phyloP scores from a whole-genome alignment of 2,797 vertebrate genomes.

The Rhabdophis nuchalis region DNA sequence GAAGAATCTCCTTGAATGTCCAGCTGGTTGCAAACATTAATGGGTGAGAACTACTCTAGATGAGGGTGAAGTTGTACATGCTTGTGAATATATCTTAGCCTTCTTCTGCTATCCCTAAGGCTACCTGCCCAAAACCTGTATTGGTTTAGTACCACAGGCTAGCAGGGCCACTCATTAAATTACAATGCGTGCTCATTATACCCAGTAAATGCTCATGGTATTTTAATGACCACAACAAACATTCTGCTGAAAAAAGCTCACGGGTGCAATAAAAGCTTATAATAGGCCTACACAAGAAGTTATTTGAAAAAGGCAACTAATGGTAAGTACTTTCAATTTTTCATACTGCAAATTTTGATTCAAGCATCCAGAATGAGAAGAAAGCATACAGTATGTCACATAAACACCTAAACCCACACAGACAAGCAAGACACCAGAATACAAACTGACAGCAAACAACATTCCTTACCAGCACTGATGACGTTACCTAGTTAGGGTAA shows the following conservation, averaged over 20 bases:
- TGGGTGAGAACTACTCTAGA: background rate
- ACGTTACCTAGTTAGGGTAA: no score
- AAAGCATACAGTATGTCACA: background rate
- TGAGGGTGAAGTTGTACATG: background rate
- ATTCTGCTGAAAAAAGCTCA: slow-evolving; percentile 35
- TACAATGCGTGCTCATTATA: slow-evolving; percentile 43
- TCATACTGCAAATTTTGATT: background rate
- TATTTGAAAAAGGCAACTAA: background rate
- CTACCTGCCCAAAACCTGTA: background rate
- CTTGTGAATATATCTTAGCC: slow-evolving; percentile 1
- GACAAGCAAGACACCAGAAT: no score
- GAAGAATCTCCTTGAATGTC: background rate
- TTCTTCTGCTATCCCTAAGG: slow-evolving; percentile 37
- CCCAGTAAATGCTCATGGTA: slow-evolving; percentile 54
- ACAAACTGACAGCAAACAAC: no score
- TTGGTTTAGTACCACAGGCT: slow-evolving; percentile 14
- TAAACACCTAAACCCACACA: background rate
- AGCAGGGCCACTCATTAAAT: slow-evolving; percentile 54
- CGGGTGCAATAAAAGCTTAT: background rate
- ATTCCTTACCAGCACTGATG: no score
- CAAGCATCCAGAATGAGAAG: background rate
- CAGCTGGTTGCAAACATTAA: background rate
- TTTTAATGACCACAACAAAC: slow-evolving; percentile 43
- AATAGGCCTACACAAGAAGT: background rate
- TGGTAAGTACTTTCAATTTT: background rate